These are phyloP conservation scores for Polydrusus tereticollis DNA, from an alignment of 2,888 invertebrate genomes.

Conservation along the genomic window DNA sequence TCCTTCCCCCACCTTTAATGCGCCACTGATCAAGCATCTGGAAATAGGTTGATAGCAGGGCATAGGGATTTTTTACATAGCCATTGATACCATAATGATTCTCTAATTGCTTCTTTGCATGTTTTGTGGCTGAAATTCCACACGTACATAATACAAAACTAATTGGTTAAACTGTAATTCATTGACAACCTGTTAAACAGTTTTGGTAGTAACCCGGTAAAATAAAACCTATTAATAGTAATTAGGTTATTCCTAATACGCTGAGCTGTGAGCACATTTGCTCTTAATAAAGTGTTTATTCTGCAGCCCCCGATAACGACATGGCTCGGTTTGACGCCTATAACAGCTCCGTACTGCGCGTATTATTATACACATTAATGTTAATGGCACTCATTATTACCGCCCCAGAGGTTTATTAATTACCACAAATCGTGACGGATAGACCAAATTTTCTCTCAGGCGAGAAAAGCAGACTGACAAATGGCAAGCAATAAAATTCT, in stretches of 20 bases:
- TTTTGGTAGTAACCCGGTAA: slow-evolving; percentile 40
- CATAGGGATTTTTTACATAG: not conserved
- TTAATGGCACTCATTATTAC: slow-evolving; percentile 51
- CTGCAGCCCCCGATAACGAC: slow-evolving; percentile 49
- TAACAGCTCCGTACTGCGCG: slow-evolving; percentile 46
- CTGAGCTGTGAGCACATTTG: slow-evolving; percentile 49
- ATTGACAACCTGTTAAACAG: slow-evolving; percentile 15
- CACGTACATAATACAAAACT: not conserved
- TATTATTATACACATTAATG: slow-evolving; percentile 51
- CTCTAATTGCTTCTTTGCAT: too few relatives aligned
- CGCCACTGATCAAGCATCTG: too few relatives aligned
- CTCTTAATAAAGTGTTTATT: slow-evolving; percentile 52
- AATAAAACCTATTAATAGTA: slow-evolving; percentile 49
- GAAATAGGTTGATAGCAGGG: too few relatives aligned
- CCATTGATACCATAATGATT: not conserved
- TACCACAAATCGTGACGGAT: slow-evolving; percentile 50
- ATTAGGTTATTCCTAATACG: slow-evolving; percentile 50
- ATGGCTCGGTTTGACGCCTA: slow-evolving; percentile 49
- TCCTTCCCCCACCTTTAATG: too few relatives aligned
- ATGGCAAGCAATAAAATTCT: slow-evolving; percentile 47
- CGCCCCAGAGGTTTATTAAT: slow-evolving; percentile 50
- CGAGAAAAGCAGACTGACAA: slow-evolving; percentile 49
- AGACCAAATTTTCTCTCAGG: slow-evolving; percentile 50
- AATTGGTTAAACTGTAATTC: not conserved
- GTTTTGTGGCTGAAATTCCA: too few relatives aligned